These are phyloP conservation scores for Lampropteryx suffumata DNA, from an alignment of 2,888 invertebrate species.

Conservation along the genomic window DNA sequence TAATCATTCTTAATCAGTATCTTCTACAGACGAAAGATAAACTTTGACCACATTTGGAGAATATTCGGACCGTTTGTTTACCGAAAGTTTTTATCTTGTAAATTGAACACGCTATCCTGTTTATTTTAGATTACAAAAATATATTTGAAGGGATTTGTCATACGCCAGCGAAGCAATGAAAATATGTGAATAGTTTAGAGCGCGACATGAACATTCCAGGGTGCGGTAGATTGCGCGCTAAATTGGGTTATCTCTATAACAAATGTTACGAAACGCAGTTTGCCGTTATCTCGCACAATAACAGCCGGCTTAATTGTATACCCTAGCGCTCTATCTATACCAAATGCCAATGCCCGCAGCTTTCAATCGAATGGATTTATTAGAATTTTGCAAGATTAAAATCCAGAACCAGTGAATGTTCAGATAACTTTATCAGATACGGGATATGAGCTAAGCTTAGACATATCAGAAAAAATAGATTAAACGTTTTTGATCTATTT, in stretches of 20 bases:
- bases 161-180: no score
- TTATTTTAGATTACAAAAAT: no score
- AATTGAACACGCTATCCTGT: no score
- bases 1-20: no score
- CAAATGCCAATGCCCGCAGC: not conserved
- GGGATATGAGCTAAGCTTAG: no score
- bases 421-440: no score
- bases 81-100: no score
- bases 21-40: slow-evolving; percentile 5
- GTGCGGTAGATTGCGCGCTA: slow-evolving; percentile 35
- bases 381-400: not conserved
- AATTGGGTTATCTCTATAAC: slow-evolving; percentile 36
- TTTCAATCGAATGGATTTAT: not conserved
- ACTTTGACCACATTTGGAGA: slow-evolving; percentile 16
- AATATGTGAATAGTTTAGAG: slow-evolving; percentile 11
- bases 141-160: no score
- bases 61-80: no score
- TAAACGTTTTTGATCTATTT: no score
- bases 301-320: slow-evolving; percentile 30
- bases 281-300: slow-evolving; percentile 36
- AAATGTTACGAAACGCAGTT: slow-evolving; percentile 33
- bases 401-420: no score
- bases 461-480: no score
- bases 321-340: slow-evolving; percentile 6
- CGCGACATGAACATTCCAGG: slow-evolving; percentile 23